These are phyloP conservation scores for Odocoileus virginianus DNA, from an alignment of 2,113 vertebrate genomes.

Conservation along the genomic window DNA sequence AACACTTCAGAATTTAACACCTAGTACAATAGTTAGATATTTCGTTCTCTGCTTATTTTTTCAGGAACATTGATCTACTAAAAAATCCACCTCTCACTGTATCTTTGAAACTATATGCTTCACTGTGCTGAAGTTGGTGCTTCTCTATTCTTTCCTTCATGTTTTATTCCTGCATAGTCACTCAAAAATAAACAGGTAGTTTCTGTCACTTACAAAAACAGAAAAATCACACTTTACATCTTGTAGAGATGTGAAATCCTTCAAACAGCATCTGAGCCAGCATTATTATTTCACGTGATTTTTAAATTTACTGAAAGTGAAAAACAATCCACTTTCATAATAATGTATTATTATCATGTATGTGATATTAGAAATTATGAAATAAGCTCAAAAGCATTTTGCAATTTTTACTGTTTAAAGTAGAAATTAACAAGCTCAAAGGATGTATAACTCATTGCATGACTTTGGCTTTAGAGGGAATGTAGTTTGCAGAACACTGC, in stretches of 20 bases:
- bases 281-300: not conserved
- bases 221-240: not conserved
- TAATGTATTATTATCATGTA: not conserved
- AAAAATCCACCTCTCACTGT: not conserved
- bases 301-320: not conserved
- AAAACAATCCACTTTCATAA: constrained; percentile 10
- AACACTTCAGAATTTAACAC: constrained; percentile 17
- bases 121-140: not conserved
- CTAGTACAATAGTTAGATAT: not conserved
- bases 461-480: not conserved
- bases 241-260: not conserved
- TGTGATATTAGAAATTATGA: not conserved
- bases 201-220: not conserved
- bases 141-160: not conserved
- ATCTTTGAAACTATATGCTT: not conserved
- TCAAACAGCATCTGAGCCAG: not conserved
- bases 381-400: not conserved
- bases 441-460: not conserved
- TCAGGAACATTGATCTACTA: not conserved
- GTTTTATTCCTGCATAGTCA: not conserved
- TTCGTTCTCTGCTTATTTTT: not conserved
- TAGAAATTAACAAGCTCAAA: not conserved
- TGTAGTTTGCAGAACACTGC: not conserved
- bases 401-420: not conserved
- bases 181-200: not conserved